These are phyloP conservation scores for Periparus ater DNA, from an alignment of 2,797 vertebrate species.

Conservation along the genomic window DNA sequence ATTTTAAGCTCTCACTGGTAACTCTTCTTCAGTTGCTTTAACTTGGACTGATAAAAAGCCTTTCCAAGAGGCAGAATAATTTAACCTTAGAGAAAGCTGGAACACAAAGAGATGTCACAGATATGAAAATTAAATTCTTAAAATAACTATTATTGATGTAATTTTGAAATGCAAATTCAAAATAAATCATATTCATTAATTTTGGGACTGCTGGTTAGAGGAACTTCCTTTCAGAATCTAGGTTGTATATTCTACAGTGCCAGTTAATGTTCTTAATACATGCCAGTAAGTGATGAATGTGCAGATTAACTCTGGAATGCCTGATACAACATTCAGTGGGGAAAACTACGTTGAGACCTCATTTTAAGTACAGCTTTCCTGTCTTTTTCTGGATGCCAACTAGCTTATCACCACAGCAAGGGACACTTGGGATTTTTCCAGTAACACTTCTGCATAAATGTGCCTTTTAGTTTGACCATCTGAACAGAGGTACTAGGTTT, in stretches of 20 bases:
- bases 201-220: not conserved
- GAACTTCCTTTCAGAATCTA: not conserved
- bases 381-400: not conserved
- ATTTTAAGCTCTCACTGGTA: not conserved
- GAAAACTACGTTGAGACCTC: not conserved
- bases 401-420: not conserved
- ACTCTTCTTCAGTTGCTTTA: not conserved
- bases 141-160: not conserved
- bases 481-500: not conserved
- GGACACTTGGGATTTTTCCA: not conserved
- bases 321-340: not conserved
- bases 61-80: not conserved
- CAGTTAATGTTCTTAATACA: not conserved
- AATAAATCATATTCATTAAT: not conserved
- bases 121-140: not conserved
- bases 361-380: not conserved
- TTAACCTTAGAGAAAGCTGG: not conserved
- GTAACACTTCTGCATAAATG: not conserved
- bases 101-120: not conserved
- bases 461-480: not conserved
- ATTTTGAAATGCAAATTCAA: not conserved
- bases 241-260: not conserved
- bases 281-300: not conserved
- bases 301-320: not conserved
- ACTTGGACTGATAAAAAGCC: not conserved